Conservation (phyloP, 2,888 invertebrate species). For the Sarcophaga rosellei region DNA sequence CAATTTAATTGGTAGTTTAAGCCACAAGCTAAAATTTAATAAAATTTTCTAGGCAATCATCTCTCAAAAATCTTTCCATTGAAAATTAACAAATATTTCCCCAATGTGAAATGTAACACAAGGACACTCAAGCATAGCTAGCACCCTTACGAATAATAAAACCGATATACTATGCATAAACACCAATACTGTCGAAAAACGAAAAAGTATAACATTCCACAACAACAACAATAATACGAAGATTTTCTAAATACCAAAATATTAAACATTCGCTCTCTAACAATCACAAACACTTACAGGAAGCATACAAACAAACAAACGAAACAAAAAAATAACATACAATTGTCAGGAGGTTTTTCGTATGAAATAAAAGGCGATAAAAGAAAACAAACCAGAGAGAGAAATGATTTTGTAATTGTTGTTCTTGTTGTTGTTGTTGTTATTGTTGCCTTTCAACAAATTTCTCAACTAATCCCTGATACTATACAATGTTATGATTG, state of each 20-base stretch:
- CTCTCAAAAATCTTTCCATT: too few relatives aligned
- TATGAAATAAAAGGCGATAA: slow-evolving; percentile 46
- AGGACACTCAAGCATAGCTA: too few relatives aligned
- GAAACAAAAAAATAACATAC: background rate
- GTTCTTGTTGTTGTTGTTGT: too few relatives aligned
- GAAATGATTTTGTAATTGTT: background rate
- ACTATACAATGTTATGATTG: slow-evolving; percentile 14
- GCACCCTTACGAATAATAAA: background rate
- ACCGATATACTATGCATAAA: background rate
- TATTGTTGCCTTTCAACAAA: slow-evolving; percentile 20
- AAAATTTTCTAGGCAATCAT: too few relatives aligned
- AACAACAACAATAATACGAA: background rate
- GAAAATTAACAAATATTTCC: too few relatives aligned
- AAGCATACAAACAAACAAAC: background rate
- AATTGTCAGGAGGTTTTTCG: slow-evolving; percentile 31
- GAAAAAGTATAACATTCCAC: background rate
- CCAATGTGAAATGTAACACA: too few relatives aligned
- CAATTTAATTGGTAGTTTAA: too few relatives aligned
- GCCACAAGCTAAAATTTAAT: too few relatives aligned
- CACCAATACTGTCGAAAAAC: background rate
- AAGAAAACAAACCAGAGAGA: slow-evolving; percentile 46
- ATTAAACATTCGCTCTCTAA: too few relatives aligned
- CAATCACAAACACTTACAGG: background rate
- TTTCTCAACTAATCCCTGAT: slow-evolving; percentile 51
- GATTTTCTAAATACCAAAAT: background rate